These are phyloP conservation scores for Drosophila niveifrons DNA, from an alignment of 2,888 invertebrate species.

Conservation along the genomic window DNA sequence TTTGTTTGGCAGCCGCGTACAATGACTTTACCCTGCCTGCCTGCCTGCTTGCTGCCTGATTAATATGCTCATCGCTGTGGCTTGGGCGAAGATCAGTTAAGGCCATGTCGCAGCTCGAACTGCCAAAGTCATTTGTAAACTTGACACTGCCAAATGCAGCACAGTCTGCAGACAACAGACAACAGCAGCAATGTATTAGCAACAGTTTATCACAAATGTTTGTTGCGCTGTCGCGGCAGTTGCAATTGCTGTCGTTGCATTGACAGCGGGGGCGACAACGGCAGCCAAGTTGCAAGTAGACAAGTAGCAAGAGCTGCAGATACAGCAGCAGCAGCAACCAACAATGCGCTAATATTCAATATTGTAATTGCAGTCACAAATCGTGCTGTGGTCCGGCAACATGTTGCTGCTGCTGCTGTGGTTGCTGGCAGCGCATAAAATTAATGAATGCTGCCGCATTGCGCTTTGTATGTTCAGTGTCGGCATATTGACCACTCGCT, in stretches of 20 bases:
- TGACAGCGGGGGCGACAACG: constrained; percentile 73
- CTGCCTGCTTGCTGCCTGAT: constrained; percentile 45
- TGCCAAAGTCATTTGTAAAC: constrained; percentile 75
- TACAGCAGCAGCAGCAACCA: constrained; percentile 39
- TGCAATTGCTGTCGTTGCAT: constrained; percentile 48
- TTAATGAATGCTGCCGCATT: constrained; percentile 82
- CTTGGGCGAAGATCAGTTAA: constrained; percentile 61
- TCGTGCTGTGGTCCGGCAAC: constrained; percentile 67
- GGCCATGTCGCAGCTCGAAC: constrained; percentile 55
- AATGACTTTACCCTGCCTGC: constrained; percentile 61
- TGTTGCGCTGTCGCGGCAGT: constrained; percentile 29
- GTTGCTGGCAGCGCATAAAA: constrained; percentile 63
- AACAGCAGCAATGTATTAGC: constrained; percentile 76
- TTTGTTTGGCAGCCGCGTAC: constrained; percentile 46
- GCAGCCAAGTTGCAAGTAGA: constrained; percentile 26
- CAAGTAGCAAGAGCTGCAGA: constrained; percentile 21
- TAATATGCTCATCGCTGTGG: constrained; percentile 55
- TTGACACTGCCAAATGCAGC: constrained; percentile 72
- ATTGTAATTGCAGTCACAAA: constrained; percentile 82
- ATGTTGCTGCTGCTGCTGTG: constrained; percentile 54
- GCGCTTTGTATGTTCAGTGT: constrained; percentile 68
- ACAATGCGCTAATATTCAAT: constrained; percentile 82
- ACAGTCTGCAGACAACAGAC: constrained; percentile 53
- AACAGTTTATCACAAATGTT: constrained; percentile 75
- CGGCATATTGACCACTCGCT: constrained; percentile 77